Conservation (phyloP, 2,888 invertebrate species). For the Pterostichus niger region DNA sequence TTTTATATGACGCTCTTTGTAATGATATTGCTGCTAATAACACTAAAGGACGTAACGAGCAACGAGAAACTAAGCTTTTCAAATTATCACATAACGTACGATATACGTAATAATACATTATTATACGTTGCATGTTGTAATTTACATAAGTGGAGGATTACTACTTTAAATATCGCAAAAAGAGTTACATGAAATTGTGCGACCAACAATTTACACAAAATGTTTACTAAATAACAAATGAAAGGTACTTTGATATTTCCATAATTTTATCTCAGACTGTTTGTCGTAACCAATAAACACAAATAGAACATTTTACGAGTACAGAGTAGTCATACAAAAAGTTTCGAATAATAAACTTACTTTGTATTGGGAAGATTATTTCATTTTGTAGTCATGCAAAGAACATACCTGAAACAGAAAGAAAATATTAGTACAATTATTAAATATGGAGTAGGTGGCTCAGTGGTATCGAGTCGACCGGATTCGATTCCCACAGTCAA, state of each 20-base stretch:
- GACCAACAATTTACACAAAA: not conserved
- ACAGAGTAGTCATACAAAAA: no score
- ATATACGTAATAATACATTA: not conserved
- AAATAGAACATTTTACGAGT: no score
- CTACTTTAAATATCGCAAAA: not conserved
- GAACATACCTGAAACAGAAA: constrained; percentile 1
- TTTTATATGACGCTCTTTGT: not conserved
- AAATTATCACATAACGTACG: constrained; percentile 19
- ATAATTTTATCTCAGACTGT: no score
- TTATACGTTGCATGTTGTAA: not conserved
- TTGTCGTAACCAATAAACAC: no score
- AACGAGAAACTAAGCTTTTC: constrained; percentile 5
- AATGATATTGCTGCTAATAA: constrained; percentile 42
- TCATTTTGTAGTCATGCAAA: not conserved
- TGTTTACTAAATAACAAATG: no score
- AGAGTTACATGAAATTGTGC: no score
- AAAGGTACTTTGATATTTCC: no score
- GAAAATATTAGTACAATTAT: constrained; percentile 1
- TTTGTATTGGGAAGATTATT: not conserved
- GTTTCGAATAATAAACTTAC: not conserved
- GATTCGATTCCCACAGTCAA: no score
- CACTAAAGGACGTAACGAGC: constrained; percentile 1
- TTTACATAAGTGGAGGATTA: constrained; percentile 24
- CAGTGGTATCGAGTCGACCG: no score
- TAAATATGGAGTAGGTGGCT: no score